phyloP scores from a whole-genome alignment of 2,888 invertebrate species.

The Xestia ashworthii region DNA sequence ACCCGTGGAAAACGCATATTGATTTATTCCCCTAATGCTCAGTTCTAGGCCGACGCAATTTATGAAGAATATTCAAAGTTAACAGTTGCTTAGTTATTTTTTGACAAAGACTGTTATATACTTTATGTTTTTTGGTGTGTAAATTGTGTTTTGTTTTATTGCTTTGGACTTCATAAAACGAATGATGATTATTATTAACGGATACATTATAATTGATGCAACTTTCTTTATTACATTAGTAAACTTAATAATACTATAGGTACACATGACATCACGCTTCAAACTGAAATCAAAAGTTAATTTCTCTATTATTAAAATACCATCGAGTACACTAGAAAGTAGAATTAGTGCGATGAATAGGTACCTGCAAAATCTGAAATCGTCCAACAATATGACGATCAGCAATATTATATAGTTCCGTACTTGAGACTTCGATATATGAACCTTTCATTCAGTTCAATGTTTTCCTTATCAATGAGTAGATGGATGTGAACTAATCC shows the following conservation, averaged over 20 bases:
- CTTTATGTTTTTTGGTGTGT: not conserved
- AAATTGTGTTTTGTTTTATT: not conserved
- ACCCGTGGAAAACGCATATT: not conserved
- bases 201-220: not conserved
- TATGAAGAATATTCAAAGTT: not conserved
- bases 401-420: not conserved
- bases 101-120: not conserved
- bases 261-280: not conserved
- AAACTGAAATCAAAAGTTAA: slow-evolving; percentile 31
- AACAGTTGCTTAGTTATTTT: not conserved
- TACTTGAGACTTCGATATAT: slow-evolving; percentile 29
- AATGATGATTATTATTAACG: not conserved
- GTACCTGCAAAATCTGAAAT: not conserved
- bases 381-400: not conserved
- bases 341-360: not conserved
- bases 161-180: not conserved
- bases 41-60: too few species aligned
- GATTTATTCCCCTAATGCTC: not conserved
- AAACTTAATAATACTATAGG: not conserved
- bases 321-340: slow-evolving; percentile 43
- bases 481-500: slow-evolving; percentile 38
- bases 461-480: slow-evolving; percentile 25
- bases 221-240: slow-evolving; percentile 5
- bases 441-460: slow-evolving; percentile 45
- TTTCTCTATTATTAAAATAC: slow-evolving; percentile 26